Evolutionary conservation across 2,113 vertebrate species (phyloP).

Genomic region (Rostratula benghalensis): DNA sequence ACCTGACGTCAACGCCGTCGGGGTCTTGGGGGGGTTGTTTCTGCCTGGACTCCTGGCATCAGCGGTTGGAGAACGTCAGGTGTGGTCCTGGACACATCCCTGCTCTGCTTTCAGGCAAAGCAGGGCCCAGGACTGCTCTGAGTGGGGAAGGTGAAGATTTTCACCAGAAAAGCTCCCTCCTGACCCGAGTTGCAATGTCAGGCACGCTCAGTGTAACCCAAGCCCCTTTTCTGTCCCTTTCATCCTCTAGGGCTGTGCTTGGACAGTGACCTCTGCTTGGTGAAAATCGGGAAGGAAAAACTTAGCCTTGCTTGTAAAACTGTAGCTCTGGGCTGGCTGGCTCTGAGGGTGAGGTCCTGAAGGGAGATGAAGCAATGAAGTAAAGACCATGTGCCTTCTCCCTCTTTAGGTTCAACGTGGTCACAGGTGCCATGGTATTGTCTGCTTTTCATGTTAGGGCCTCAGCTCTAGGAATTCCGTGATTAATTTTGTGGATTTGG

Average conservation of each 20-base stretch:
- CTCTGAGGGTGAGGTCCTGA: background rate
- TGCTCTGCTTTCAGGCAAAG: background rate
- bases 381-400: background rate
- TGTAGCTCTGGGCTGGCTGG: background rate
- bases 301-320: background rate
- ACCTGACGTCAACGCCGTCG: background rate
- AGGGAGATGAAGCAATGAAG: background rate
- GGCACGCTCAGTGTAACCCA: background rate
- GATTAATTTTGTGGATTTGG: background rate
- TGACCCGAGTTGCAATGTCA: background rate
- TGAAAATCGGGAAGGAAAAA: conserved; percentile 4
- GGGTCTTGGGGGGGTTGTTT: background rate
- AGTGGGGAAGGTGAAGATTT: background rate
- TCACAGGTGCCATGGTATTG: background rate
- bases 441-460: background rate
- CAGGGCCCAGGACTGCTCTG: background rate
- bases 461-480: background rate
- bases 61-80: background rate
- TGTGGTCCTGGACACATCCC: conserved; percentile 28
- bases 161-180: background rate
- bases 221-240: conserved; percentile 3
- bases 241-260: background rate
- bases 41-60: background rate
- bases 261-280: background rate
- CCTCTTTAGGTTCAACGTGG: background rate